phyloP scores from a whole-genome alignment of 2,113 vertebrate genomes.

The Petroica traversi region DNA sequence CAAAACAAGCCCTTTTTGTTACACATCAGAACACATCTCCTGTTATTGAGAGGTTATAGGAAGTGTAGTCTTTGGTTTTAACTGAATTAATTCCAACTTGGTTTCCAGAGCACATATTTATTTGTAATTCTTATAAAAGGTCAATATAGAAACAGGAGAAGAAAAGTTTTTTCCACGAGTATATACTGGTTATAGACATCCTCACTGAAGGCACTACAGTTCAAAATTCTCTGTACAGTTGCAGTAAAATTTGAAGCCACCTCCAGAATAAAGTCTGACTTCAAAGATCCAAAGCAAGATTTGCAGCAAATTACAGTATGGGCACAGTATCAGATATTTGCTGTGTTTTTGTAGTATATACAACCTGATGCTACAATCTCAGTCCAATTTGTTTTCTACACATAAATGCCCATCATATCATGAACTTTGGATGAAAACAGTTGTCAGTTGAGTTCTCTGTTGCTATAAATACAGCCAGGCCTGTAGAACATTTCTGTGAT shows the following conservation, averaged over 20 bases:
- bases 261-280: not conserved
- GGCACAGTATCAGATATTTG: not conserved
- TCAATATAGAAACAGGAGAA: not conserved
- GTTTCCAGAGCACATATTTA: not conserved
- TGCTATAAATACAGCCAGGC: not conserved
- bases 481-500: not conserved
- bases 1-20: slow-evolving; percentile 8
- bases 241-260: not conserved
- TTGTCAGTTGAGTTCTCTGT: not conserved
- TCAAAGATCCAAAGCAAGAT: not conserved
- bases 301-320: not conserved
- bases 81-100: not conserved
- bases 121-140: not conserved
- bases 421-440: not conserved
- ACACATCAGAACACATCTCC: not conserved
- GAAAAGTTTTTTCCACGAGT: not conserved
- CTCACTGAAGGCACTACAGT: not conserved
- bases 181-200: not conserved
- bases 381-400: not conserved
- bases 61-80: slow-evolving; percentile 45
- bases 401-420: not conserved
- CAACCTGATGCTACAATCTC: not conserved
- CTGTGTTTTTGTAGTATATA: not conserved
- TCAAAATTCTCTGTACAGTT: not conserved
- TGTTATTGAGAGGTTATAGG: not conserved